Evolutionary conservation across 2,113 vertebrate genomes (phyloP).

Genomic region (Oncorhynchus nerka): DNA sequence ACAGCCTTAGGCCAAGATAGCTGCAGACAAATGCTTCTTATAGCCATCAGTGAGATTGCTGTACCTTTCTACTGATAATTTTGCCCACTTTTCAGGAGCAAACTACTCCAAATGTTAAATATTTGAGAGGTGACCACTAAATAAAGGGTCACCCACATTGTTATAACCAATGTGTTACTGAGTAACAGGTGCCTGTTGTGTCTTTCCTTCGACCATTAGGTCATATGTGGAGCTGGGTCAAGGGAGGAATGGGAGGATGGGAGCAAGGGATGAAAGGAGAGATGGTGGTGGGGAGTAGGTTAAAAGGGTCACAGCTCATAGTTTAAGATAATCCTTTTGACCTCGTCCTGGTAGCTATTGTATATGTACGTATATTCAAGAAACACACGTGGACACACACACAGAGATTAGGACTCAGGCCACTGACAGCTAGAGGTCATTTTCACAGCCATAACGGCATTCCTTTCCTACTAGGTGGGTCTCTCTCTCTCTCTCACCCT

Average conservation of each 20-base stretch:
- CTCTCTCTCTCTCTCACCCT: constrained; percentile 28
- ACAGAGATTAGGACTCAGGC: constrained; percentile 14
- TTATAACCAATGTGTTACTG: background rate
- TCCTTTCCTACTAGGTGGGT: constrained; percentile 59
- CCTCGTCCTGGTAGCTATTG: constrained; percentile 40
- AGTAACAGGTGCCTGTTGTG: background rate
- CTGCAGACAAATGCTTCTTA: too few relatives aligned
- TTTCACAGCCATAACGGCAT: constrained; percentile 69
- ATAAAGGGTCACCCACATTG: too few relatives aligned
- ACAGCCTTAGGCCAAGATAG: too few relatives aligned
- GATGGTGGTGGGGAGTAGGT: constrained; percentile 12
- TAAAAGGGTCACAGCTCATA: constrained; percentile 48
- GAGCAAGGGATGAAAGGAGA: background rate
- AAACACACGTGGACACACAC: constrained; percentile 15
- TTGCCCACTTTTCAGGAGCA: too few relatives aligned
- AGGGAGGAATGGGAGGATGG: background rate
- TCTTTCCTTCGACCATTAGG: background rate
- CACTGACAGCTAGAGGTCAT: constrained; percentile 58
- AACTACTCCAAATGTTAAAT: too few relatives aligned
- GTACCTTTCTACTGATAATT: too few relatives aligned
- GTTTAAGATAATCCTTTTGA: constrained; percentile 71
- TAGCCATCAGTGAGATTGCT: too few relatives aligned
- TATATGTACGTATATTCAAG: constrained; percentile 35
- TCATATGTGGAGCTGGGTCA: background rate
- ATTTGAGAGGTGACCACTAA: too few relatives aligned